phyloP scores from a whole-genome alignment of 2,888 invertebrate species.

The Sericinus montela region DNA sequence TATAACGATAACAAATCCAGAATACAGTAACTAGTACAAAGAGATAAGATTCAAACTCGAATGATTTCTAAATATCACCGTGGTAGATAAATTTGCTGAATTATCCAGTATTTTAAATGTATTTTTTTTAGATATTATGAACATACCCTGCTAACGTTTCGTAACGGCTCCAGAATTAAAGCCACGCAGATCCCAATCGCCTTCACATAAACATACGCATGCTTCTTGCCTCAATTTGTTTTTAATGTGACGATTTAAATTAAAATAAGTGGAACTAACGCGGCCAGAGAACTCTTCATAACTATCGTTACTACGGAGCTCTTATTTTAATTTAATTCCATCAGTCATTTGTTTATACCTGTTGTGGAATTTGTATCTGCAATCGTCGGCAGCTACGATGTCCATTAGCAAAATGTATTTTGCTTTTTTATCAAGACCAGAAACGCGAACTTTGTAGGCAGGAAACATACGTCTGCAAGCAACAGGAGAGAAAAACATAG shows the following conservation, averaged over 20 bases:
- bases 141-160: constrained; percentile 2
- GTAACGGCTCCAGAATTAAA: constrained; percentile 13
- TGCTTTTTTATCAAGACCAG: constrained; percentile 97
- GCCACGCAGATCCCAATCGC: constrained; percentile 63
- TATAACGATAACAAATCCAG: constrained; percentile 23
- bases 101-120: constrained; percentile 1
- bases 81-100: not conserved
- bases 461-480: constrained; percentile 98
- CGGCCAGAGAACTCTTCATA: constrained; percentile 27
- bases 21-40: constrained; percentile 21
- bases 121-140: constrained; percentile 8
- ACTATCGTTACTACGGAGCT: constrained; percentile 35
- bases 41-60: constrained; percentile 25
- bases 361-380: constrained; percentile 96
- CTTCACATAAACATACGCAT: constrained; percentile 75
- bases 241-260: constrained; percentile 62
- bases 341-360: constrained; percentile 81
- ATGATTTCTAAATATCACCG: constrained; percentile 7
- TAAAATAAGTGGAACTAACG: constrained; percentile 65
- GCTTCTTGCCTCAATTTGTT: constrained; percentile 82
- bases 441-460: constrained; percentile 97
- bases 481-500: constrained; percentile 78
- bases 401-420: constrained; percentile 99
- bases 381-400: constrained; percentile 97
- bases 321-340: constrained; percentile 76